Evolutionary conservation across 2,888 invertebrate species (phyloP), one percentile per base, ranked within the genome.

Genomic region (Dicycla oo): DNA sequence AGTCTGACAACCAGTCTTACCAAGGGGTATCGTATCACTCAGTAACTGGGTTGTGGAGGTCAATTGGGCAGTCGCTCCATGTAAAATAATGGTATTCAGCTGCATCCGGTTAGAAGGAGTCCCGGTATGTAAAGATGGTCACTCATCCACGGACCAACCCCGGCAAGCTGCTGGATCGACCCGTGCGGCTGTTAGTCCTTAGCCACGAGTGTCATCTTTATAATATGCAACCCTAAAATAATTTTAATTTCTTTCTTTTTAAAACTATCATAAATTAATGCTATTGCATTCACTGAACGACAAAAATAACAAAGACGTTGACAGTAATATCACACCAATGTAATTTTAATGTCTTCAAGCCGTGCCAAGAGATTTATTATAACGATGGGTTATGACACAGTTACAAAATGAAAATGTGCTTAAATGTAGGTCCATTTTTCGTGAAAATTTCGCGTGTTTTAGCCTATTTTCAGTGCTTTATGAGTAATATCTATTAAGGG

Each of bases 401-500:
- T 56, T 56, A 23, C 8, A 23, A 20, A 53, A 76, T 38, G n/a
- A 26, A 60, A 49, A 15, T 20, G 15, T 30, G 30, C 10, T n/a
- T n/a, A n/a, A 62, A 56, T n/a, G 11, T 47, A 38, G 20, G 58
- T 38, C 23, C 18, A 34, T 53, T 64, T 53, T 65, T 57, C 13
- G 64, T 43, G 15, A 81, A 49, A 81, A 30, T 34, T 40, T 30
- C 13, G 26, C 53, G 47, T 68, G 13, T 57, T 71, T 64, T 51
- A 63, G 26, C 45, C 1, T 34, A 45, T 34, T 67, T 76, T 70
- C 47, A 26, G 40, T 26, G 58, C 13, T 67, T 30, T 61, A 61
- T 63, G 68, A 78, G 63, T 66, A 69, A 58, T 63, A 63, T 79
- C 40, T 73, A 64, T 74, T 72, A 53, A 66, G 58, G 57, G 61